A percentile compares a stretch with the other conserved stretches of the same genome.
Evolutionary conservation across 2,113 vertebrate species (phyloP).

Genomic region (Tenrec ecaudatus): DNA sequence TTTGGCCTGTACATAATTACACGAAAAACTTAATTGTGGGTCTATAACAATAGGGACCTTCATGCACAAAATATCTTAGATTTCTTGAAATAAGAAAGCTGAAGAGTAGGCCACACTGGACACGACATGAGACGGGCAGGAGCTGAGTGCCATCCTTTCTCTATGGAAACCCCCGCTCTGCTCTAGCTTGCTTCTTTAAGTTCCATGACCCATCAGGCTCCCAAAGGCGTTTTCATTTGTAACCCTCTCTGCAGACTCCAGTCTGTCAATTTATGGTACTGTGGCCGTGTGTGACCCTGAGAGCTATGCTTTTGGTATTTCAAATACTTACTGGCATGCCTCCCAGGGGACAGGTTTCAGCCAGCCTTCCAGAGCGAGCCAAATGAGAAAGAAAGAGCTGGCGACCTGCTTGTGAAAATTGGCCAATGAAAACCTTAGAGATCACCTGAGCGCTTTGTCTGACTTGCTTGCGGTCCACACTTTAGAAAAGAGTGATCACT

Average conservation of each 20-base stretch:
- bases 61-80: neutral
- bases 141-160: neutral
- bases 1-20: neutral
- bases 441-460: neutral
- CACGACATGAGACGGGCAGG: neutral
- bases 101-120: neutral
- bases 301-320: neutral
- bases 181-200: neutral
- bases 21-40: neutral
- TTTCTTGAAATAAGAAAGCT: neutral
- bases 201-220: neutral
- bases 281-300: neutral
- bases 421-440: neutral
- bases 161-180: neutral
- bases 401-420: neutral
- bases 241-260: neutral
- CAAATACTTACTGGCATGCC: neutral
- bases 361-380: neutral
- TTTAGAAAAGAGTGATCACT: no score
- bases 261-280: neutral
- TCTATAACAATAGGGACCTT: neutral
- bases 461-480: no score
- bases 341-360: neutral
- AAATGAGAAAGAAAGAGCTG: neutral
- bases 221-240: neutral